phyloP scores from a whole-genome alignment of 1,140 invertebrate species.

The Muscidifurax raptorellus region DNA sequence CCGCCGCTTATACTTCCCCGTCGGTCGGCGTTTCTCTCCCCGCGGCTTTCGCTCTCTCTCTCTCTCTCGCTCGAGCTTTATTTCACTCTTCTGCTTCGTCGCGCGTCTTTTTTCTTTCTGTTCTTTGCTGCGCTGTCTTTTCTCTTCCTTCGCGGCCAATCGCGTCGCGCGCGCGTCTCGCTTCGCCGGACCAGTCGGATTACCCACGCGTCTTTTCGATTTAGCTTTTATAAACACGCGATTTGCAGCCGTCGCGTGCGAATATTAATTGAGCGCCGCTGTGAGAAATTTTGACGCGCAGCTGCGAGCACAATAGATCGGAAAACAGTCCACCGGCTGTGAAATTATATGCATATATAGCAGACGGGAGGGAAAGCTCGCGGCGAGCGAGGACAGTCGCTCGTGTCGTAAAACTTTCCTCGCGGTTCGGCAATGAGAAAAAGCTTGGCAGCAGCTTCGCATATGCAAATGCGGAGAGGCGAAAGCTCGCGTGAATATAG shows the following conservation, averaged over 20 bases:
- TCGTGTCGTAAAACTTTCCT: background rate
- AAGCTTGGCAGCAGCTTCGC: background rate
- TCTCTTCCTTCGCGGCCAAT: background rate
- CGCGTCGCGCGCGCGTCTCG: background rate
- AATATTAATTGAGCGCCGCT: background rate
- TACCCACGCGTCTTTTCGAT: constrained; percentile 15
- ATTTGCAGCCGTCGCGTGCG: background rate
- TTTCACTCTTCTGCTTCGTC: constrained; percentile 13
- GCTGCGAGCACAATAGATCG: too few species aligned
- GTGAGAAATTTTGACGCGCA: background rate
- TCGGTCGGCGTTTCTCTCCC: background rate
- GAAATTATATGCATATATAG: too few species aligned
- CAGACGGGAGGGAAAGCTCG: background rate
- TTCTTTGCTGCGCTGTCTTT: background rate
- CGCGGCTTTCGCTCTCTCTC: too few species aligned
- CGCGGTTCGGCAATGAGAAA: background rate
- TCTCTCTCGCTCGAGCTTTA: constrained; percentile 1
- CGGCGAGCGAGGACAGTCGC: too few species aligned
- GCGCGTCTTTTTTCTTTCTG: constrained; percentile 1
- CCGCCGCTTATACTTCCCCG: constrained; percentile 47
- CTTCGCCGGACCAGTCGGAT: constrained; percentile 32
- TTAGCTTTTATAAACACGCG: background rate
- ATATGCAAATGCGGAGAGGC: background rate
- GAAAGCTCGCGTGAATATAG: background rate
- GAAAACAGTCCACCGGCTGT: background rate